Evolutionary conservation across 2,888 invertebrate genomes (phyloP), one percentile per base, ranked within the genome.

Genomic region (Crepidodera aurea): DNA sequence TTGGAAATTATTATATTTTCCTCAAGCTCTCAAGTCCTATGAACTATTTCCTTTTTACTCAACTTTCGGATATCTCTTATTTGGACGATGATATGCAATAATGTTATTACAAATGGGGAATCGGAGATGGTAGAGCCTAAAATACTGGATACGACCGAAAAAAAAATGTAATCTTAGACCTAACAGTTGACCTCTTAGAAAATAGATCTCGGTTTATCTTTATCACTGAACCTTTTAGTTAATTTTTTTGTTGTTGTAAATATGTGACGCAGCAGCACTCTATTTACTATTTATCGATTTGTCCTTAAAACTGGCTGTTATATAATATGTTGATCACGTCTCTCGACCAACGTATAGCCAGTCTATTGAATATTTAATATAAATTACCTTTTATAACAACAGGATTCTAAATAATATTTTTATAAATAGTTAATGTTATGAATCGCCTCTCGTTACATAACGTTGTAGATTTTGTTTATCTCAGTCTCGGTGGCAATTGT

Each of bases 251-350:
- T 19, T 8, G 29, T 48, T 48, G 15, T 48, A 27, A 48, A 48
- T 27, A 48, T 3, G 60, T 70, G 68, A 70, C 70, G 70, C 66
- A 67, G 56, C n/a, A n/a, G n/a, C n/a, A n/a, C n/a, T 57, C 61
- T 63, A 62, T 62, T 68, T 64, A 67, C 65, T 63, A 69, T 69
- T 68, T 70, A 70, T 70, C 60, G 70, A 68, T 70, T 67, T 62
- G 70, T 63, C 70, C 70, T 70, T 70, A 68, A 65, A 66, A 67
- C 22, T 13, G 12, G 27, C 6, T 25, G 48, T 48, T 48, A 48
- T 16, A 48, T 48, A 48, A 48, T 48, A 48, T 48, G 48, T 48
- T 48, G 48, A 48, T 63, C 42, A 50, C 39, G 37, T 22, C 22
- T 2, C 3, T 22, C 6, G 22, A 37, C 50, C 22, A 59, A 50